Percentiles rank a stretch among this genome's conserved stretches.
Evolutionary conservation across 1,140 invertebrate genomes (phyloP).

Genomic region (Zaprionus africanus): DNA sequence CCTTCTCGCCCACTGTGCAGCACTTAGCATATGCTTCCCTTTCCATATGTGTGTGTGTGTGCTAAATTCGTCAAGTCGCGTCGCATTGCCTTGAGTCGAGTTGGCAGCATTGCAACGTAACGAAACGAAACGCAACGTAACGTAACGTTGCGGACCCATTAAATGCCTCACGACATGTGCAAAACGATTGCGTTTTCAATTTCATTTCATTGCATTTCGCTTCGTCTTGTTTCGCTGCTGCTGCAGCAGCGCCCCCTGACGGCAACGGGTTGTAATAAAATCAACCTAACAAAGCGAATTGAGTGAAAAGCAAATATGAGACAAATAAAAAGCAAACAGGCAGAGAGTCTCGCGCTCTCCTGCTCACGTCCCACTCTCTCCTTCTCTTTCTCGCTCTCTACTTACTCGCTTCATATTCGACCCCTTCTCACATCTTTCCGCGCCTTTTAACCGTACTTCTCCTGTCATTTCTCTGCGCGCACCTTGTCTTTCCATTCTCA

Average conservation of each 20-base stretch:
- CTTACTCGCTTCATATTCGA: slow-evolving; percentile 10
- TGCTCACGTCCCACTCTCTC: slow-evolving; percentile 3
- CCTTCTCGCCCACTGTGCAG: too few species aligned
- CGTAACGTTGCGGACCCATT: slow-evolving; percentile 46
- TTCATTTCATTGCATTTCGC: slow-evolving; percentile 76
- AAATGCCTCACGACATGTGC: slow-evolving; percentile 62
- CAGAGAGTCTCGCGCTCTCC: slow-evolving; percentile 13
- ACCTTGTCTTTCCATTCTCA: slow-evolving; percentile 9
- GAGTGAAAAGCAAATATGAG: slow-evolving; percentile 82
- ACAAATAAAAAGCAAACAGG: slow-evolving; percentile 79
- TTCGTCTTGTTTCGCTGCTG: background rate
- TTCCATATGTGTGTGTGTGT: background rate
- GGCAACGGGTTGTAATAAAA: slow-evolving; percentile 66
- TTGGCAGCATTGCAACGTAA: slow-evolving; percentile 31
- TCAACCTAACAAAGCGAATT: slow-evolving; percentile 77
- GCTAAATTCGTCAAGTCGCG: slow-evolving; percentile 24
- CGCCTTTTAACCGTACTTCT: slow-evolving; percentile 50
- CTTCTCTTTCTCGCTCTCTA: background rate
- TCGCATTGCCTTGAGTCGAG: slow-evolving; percentile 43
- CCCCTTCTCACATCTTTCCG: background rate
- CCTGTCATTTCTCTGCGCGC: background rate
- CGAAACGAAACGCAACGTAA: slow-evolving; percentile 1
- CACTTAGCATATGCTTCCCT: background rate
- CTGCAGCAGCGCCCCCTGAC: slow-evolving; percentile 23
- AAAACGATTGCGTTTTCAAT: slow-evolving; percentile 80